Evolutionary conservation across 1,140 invertebrate species (phyloP), one percentile per base, ranked within the genome.

Genomic region (Drosophila malerkotliana): DNA sequence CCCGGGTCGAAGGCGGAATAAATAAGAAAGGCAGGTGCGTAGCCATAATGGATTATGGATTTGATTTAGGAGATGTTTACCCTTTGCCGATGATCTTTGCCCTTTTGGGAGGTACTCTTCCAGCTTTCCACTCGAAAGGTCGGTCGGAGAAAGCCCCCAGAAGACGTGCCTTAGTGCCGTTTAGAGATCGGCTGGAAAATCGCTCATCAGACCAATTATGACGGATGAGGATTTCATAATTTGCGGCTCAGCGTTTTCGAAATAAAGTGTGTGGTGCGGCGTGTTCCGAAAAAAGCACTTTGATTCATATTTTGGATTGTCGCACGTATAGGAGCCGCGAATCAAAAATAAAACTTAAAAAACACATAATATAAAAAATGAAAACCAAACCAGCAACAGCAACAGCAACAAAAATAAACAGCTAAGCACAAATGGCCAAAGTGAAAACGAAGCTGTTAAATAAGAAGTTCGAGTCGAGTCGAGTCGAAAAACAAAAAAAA

Each of bases 371-470:
- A 45, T 28, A 18, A 18, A 21, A 21, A 67, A 63, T 28, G 45
- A 15, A 67, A 63, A 45, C 58, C 62, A 44, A 21, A 18, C 18
- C 26, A 26, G 26, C 26, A 26, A 26, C 26, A 14, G 24, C 58
- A 66, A n/a, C 48, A 53, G 51, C 58, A 41, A 39, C 28, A 57
- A 58, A 58, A 67, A 52, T 8, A 63, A 67, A 51, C 59, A 67
- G 59, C 58, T 51, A 66, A 66, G 63, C 63, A 66, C 59, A 66
- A 63, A 45, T 51, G 63, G 45, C 21, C 60, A 67, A 56, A 74
- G 53, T 57, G 52, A 74, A 62, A 74, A 66, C 45, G 49, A 74
- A 83, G 75, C 64, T 66, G 79, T 83, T 83, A 76, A 83, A 83
- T 83, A 83, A 83, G 79, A 83, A 83, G 79, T 72, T 59, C 61